Base-by-base conservation (phyloP, 2,888 invertebrate genomes). In the Ochropleura leucogaster region DNA sequence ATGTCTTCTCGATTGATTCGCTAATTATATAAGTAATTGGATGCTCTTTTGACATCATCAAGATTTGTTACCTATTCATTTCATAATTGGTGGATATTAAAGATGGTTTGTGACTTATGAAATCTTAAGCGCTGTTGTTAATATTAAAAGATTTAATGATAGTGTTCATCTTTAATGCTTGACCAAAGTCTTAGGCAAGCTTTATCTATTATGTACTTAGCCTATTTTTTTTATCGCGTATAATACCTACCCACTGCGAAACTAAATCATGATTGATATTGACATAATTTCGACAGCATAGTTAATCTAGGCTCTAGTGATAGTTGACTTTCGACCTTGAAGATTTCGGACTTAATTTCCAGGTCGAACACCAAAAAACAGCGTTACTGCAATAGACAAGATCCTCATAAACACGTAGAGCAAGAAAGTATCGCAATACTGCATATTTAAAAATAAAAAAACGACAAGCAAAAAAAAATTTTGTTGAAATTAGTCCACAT, bases 1-100 rank as follows among this genome's bases (percentile, higher is more conserved):
- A 74, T 40, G 12, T 74, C 42, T 57, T 30, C n/a, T 44, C 57
- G 53, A 70, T 68, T 75, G 75, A 68, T 70, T 67, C 4, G 49
- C 12, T 66, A 68, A 68, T 81, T 72, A 72, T 67, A n/a, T 72
- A 82, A 80, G 20, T 72, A 82, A 80, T 67, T 63, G 57, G 47
- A 68, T 47, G 67, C 62, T 63, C 46, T 81, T 68, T 72, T 65
- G 49, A 72, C 60, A 67, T 69, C 14, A 42, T 59, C 55, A 44
- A 68, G 53, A 63, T 63, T 75, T 74, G 51, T 47, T 30, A 3
- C 30, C 30, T 53, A 53, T 67, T 53, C 9, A 55, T 79, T 79
- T 63, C 55, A 77, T 68, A 68, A 81, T 81, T 76, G 67, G n/a
- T 47, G 51, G 10, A 16, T 67, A 70, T 57, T 40, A 66, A 67